Conservation (phyloP, 2,888 invertebrate species). For the Eucera pruinosa region DNA sequence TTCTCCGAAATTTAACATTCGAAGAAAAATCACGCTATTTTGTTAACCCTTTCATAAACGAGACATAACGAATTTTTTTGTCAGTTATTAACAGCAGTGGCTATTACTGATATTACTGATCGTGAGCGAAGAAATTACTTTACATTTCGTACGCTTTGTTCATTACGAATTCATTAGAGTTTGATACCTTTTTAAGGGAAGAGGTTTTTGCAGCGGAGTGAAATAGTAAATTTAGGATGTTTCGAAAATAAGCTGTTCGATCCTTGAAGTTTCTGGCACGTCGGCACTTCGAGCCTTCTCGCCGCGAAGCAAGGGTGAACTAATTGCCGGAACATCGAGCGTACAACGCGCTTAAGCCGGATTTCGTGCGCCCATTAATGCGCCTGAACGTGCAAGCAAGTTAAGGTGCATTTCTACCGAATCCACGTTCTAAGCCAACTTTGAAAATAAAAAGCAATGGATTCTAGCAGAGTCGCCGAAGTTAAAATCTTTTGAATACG, state of each 20-base stretch:
- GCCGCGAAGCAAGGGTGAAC: conserved; percentile 22
- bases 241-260: conserved; percentile 8
- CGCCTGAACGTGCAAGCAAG: conserved; percentile 47
- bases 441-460: neutral
- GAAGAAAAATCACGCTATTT: too few relatives aligned
- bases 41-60: too few relatives aligned
- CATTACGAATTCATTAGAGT: too few relatives aligned
- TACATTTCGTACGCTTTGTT: too few relatives aligned
- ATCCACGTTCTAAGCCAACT: neutral
- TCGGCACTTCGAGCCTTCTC: conserved; percentile 15
- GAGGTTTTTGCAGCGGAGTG: too few relatives aligned
- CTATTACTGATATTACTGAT: too few relatives aligned
- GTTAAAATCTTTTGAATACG: too few relatives aligned
- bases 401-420: conserved; percentile 20
- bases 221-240: neutral
- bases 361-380: conserved; percentile 61
- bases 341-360: conserved; percentile 48
- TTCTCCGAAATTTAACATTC: too few relatives aligned
- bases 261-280: conserved; percentile 14
- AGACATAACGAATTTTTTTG: too few relatives aligned
- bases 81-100: too few relatives aligned
- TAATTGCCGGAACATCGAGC: conserved; percentile 45
- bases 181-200: neutral
- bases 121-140: too few relatives aligned
- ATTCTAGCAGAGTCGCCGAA: too few relatives aligned